Percentiles rank a stretch among this genome's conserved stretches.
Evolutionary conservation across 1,140 invertebrate genomes (phyloP).

Genomic region (Drosophila parvula): DNA sequence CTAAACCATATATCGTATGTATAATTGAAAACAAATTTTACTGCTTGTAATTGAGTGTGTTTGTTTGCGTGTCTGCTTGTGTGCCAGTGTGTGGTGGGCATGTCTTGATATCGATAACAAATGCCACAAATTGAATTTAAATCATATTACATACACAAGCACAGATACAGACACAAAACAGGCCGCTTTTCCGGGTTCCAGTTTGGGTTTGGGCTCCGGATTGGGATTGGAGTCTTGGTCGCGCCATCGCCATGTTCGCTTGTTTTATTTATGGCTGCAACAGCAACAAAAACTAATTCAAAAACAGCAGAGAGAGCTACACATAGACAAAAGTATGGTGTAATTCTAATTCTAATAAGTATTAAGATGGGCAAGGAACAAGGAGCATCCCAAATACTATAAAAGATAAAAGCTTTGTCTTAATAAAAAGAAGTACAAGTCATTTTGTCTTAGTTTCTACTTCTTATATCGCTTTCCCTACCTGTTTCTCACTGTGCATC

Average conservation of each 20-base stretch:
- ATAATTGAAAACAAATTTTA: conserved; percentile 80
- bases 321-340: not conserved
- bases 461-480: too few species aligned
- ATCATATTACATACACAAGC: conserved; percentile 70
- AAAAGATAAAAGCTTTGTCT: too few species aligned
- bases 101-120: conserved; percentile 81
- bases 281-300: conserved; percentile 36
- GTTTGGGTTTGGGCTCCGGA: conserved; percentile 13
- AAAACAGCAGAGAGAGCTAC: conserved; percentile 22
- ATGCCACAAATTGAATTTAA: conserved; percentile 81
- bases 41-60: conserved; percentile 74
- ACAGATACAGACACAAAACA: conserved; percentile 31
- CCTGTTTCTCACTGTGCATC: conserved; percentile 17
- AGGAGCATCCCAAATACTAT: too few species aligned
- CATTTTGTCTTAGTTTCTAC: not conserved
- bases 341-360: too few species aligned
- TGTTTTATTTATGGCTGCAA: conserved; percentile 75
- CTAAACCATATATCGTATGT: conserved; percentile 64
- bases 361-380: too few species aligned
- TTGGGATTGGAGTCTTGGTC: conserved; percentile 32
- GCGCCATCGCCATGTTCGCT: conserved; percentile 55
- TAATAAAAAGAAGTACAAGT: not conserved
- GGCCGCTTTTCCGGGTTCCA: not conserved
- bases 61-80: conserved; percentile 27
- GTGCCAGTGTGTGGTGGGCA: conserved; percentile 25